Base-by-base conservation (phyloP, 2,888 invertebrate species). In the Coecobrya sp. region DNA sequence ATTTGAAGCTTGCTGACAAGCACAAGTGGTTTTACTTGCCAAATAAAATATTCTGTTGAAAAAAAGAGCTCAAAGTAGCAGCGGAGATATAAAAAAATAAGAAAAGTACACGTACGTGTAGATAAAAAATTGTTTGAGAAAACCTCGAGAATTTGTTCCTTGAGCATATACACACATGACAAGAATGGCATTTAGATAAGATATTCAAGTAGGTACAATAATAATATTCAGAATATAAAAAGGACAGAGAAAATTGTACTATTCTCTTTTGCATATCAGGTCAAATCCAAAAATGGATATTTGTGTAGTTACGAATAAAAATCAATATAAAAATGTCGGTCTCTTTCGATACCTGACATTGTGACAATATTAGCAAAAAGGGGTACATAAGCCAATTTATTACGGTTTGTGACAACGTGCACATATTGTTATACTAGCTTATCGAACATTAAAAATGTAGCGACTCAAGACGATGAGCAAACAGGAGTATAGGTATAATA, bases 1-100 rank as follows among this genome's bases (percentile, higher is more conserved):
- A 19, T 36, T 36, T 19, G 22, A 62, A 25, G 19, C 16, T 62
- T 62, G 22, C 22, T 62, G 62, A 62, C 62, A 62, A 62, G 62
- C 62, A 62, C 22, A 62, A 62, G 25, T 62, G 62, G 62, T 86
- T 36, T 2, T 62, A 42, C 49, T 62, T 89, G 88, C 88, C 88
- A 89, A 89, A 36, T 68, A 42, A 89, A 89, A 81, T 89, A 89
- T 87, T 87, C 49, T 76, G 55, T 87, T 76, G 79, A 22, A 10
- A 62, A 19, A 59, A 59, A n/a, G n/a, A n/a, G 5, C 59, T 59
- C 59, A 59, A 13, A 59, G 59, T 10, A 62, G n/a, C 16, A 25
- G 25, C 22, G 3, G 0, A 25, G 25, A 8, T 22, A 22, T 36
- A 62, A 1, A 62, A 62, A 19, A 22, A 19, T 22, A 62, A 62